Percentiles rank a stretch among this genome's conserved stretches.
These are phyloP conservation scores for Euzophera pinguis DNA, from an alignment of 2,888 invertebrate genomes.

Conservation along the genomic window DNA sequence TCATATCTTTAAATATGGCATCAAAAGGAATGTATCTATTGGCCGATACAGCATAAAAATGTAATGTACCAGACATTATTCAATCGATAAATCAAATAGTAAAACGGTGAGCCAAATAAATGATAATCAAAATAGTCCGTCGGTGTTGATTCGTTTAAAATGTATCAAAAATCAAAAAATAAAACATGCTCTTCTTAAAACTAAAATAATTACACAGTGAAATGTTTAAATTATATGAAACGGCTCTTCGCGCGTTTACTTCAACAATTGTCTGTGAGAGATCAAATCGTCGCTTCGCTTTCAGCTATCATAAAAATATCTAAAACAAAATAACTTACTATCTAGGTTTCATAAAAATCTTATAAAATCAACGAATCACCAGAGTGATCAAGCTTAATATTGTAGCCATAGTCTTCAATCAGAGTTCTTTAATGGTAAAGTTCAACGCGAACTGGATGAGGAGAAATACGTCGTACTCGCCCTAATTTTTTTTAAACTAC, in stretches of 20 bases:
- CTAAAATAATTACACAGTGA: slow-evolving; percentile 41
- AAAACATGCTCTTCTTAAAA: slow-evolving; percentile 66
- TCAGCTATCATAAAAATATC: slow-evolving; percentile 60
- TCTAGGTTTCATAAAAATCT: slow-evolving; percentile 46
- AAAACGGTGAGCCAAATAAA: slow-evolving; percentile 47
- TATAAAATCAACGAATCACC: slow-evolving; percentile 35
- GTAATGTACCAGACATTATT: slow-evolving; percentile 23
- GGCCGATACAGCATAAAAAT: slow-evolving; percentile 28
- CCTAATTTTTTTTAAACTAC: too few species aligned
- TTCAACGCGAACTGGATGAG: background rate
- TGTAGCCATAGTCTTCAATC: slow-evolving; percentile 15
- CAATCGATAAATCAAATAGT: slow-evolving; percentile 57
- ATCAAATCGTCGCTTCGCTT: slow-evolving; percentile 71
- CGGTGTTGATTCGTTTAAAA: slow-evolving; percentile 38
- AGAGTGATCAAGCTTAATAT: slow-evolving; percentile 25
- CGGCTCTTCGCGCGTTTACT: slow-evolving; percentile 60
- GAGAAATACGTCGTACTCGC: background rate
- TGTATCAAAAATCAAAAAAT: slow-evolving; percentile 61
- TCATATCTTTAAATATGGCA: slow-evolving; percentile 69
- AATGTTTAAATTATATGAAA: slow-evolving; percentile 37
- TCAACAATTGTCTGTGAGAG: slow-evolving; percentile 69
- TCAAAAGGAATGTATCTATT: slow-evolving; percentile 44
- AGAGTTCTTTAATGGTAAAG: slow-evolving; percentile 8
- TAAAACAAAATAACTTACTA: slow-evolving; percentile 44
- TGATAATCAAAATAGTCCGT: slow-evolving; percentile 34